Base-by-base conservation (phyloP, 2,888 invertebrate species). In the Melangyna quadrimaculata region DNA sequence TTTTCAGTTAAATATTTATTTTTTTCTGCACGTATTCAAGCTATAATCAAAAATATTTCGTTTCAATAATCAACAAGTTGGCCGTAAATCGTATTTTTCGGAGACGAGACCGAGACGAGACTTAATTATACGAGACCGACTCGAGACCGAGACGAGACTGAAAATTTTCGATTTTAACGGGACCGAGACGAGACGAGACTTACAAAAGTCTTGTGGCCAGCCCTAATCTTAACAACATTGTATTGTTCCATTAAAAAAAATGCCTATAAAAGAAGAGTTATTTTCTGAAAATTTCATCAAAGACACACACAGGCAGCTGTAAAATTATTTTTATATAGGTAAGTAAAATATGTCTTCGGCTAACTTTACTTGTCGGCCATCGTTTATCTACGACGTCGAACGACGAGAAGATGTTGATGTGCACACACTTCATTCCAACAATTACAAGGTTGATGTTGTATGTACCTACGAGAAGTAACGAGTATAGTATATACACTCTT, bases 321-420 rank as follows among this genome's bases (percentile, higher is more conserved):
- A 67, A 67, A 67, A 67, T 67, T 67, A 67, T 24, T 51, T 67
- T 67, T 67, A 67, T 35, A 51, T 67, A 32, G 67, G 67, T 67
- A 67, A 35, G 35, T 67, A 67, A 67, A 67, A 67, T 67, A 51
- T 67, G 67, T 67, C 48, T 67, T 48, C 35, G 32, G 67, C 37
- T 51, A 67, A 67, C 35, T 51, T 67, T 51, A 24, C 51, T 67
- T 67, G 67, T 73, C 67, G 48, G 67, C 65, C 35, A 45, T 77
- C 75, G 59, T 45, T 70, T 70, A 80, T 45, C 63, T 61, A 57
- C n/a, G n/a, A n/a, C n/a, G n/a, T n/a, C n/a, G n/a, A n/a, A n/a
- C n/a, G n/a, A n/a, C n/a, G 57, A 29, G 45, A 63, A 35, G 53
- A 74, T 27, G 63, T 48, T 55, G 61, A 75, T 75, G 70, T 70